A percentile compares a stretch with the other conserved stretches of the same genome.
phyloP scores from a whole-genome alignment of 2,113 vertebrate genomes.

The Promerops cafer region DNA sequence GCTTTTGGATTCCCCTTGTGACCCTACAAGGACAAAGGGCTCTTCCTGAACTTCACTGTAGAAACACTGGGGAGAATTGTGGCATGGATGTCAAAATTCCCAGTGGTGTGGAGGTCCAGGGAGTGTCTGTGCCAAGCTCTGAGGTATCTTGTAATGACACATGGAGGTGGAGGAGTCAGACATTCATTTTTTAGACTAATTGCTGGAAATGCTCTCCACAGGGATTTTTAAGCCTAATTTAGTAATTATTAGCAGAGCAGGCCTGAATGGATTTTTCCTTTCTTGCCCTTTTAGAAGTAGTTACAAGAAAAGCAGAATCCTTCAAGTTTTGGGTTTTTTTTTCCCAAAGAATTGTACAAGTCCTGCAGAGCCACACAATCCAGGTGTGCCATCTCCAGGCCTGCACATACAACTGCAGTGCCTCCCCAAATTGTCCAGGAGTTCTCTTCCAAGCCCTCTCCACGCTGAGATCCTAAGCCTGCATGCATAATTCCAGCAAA shows the following conservation, averaged over 20 bases:
- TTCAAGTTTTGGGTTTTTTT: neutral
- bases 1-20: neutral
- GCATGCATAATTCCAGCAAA: constrained; percentile 13
- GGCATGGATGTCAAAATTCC: neutral
- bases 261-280: neutral
- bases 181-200: neutral
- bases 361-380: neutral
- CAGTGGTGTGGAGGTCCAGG: neutral
- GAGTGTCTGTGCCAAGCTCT: neutral
- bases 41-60: neutral
- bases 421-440: neutral
- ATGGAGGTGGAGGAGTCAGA: neutral
- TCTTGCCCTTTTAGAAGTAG: neutral
- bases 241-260: neutral
- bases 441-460: neutral
- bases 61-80: neutral
- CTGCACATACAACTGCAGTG: neutral
- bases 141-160: neutral
- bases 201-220: neutral
- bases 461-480: neutral
- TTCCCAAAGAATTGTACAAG: rapidly evolving
- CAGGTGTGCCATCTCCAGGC: constrained; percentile 56
- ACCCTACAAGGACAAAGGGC: neutral
- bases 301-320: neutral
- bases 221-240: neutral